phyloP scores from a whole-genome alignment of 2,797 vertebrate species.

The Cygnus olor region DNA sequence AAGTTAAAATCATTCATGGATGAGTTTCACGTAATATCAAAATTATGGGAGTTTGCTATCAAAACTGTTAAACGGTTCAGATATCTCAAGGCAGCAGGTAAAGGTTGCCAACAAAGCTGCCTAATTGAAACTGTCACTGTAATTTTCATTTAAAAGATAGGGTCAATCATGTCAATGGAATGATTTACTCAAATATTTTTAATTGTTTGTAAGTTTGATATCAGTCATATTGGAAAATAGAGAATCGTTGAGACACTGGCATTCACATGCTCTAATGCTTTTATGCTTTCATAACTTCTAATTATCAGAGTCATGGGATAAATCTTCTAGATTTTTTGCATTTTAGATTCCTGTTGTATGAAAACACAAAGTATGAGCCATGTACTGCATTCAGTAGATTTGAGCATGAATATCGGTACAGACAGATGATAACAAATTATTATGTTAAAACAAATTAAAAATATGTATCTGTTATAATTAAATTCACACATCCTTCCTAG shows the following conservation, averaged over 20 bases:
- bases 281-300: slow-evolving; percentile 8
- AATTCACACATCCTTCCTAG: background rate
- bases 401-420: background rate
- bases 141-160: background rate
- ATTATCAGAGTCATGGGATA: background rate
- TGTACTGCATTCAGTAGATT: background rate
- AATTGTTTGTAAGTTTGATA: background rate
- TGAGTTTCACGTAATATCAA: background rate
- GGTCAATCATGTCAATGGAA: background rate
- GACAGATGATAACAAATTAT: background rate
- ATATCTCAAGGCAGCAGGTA: background rate
- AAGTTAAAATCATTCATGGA: background rate
- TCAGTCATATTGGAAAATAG: background rate
- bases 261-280: background rate
- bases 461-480: background rate
- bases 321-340: background rate
- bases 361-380: background rate
- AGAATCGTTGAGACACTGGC: background rate
- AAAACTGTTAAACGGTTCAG: background rate
- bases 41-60: background rate
- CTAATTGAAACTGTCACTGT: background rate
- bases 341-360: background rate
- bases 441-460: background rate
- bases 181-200: background rate
- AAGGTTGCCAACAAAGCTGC: background rate